Conservation (phyloP, 2,113 vertebrate species). For the Amazona guildingii region DNA sequence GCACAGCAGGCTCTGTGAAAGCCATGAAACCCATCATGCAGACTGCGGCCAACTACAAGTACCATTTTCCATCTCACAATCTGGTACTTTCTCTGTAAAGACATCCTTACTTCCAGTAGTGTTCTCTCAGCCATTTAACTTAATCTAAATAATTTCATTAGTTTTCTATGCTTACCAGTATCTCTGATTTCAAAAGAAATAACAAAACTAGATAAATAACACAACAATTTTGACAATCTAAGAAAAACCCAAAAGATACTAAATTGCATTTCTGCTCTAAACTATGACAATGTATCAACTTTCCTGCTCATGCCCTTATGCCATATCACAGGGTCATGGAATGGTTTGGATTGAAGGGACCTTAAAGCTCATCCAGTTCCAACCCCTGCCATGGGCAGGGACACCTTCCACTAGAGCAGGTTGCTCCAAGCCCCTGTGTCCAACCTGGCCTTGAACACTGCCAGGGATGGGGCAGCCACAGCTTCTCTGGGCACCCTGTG, state of each 20-base stretch:
- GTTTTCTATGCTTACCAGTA: background rate
- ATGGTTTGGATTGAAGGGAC: background rate
- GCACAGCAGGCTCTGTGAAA: background rate
- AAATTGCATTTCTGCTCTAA: background rate
- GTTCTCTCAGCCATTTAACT: background rate
- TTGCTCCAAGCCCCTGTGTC: background rate
- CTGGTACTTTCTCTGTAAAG: background rate
- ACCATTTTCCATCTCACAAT: background rate
- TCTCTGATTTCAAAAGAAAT: background rate
- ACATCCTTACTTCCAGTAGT: background rate
- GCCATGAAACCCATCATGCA: background rate
- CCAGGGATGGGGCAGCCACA: background rate
- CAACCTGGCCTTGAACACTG: background rate
- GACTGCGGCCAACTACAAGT: background rate
- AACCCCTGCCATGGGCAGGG: fast-evolving
- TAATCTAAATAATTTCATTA: background rate
- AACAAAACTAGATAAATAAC: background rate
- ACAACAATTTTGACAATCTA: background rate
- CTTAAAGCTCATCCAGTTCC: background rate
- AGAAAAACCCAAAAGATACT: background rate
- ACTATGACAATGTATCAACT: background rate
- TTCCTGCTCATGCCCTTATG: background rate
- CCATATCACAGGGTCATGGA: background rate
- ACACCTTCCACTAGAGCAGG: background rate
- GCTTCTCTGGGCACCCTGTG: background rate